Conservation (phyloP, 2,113 vertebrate genomes). For the Astur gentilis region DNA sequence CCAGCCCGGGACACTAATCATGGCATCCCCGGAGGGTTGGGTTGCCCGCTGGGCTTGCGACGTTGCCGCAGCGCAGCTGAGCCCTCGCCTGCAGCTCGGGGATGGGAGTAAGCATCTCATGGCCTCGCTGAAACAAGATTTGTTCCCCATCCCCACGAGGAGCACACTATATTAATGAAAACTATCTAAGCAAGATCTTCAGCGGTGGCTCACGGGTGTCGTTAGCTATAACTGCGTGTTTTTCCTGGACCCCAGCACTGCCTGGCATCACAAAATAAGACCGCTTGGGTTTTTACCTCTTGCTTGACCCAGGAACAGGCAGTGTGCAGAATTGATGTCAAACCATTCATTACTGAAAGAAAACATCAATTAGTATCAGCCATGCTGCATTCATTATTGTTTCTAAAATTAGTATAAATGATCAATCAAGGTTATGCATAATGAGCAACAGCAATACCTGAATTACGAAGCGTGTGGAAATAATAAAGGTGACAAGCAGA, state of each 20-base stretch:
- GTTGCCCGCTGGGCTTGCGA: accelerated
- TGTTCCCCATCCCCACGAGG: neutral
- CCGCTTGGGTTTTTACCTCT: neutral
- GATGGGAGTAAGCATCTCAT: neutral
- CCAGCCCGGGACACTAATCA: neutral
- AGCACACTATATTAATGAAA: neutral
- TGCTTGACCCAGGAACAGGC: neutral
- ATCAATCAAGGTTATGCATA: constrained; percentile 17
- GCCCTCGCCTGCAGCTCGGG: accelerated
- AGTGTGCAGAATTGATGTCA: neutral
- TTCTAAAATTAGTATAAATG: constrained; percentile 13
- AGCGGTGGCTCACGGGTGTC: accelerated
- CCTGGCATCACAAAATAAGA: neutral
- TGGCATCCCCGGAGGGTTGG: neutral
- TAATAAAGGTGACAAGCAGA: neutral
- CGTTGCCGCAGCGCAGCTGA: neutral
- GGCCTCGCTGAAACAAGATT: neutral
- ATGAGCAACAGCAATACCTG: neutral
- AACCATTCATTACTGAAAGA: neutral
- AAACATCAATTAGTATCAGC: neutral
- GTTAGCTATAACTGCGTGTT: accelerated
- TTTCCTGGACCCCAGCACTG: neutral
- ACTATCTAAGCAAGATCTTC: neutral
- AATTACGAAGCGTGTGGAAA: neutral
- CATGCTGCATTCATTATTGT: neutral